phyloP scores from a whole-genome alignment of 1,140 invertebrate genomes.

The Leucophenga varia region DNA sequence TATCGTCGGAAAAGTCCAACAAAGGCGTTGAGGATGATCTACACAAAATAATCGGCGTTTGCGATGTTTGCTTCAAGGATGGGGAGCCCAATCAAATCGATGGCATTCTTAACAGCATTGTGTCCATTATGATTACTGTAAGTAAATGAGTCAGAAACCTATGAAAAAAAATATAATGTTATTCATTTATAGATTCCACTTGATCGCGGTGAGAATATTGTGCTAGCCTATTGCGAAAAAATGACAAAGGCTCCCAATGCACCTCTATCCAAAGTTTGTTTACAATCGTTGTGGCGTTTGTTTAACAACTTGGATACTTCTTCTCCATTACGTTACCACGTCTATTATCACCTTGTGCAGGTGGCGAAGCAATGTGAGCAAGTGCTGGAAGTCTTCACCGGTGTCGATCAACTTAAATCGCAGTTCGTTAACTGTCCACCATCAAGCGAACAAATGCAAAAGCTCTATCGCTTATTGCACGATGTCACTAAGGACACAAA shows the following conservation, averaged over 20 bases:
- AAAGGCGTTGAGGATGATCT: conserved; percentile 92
- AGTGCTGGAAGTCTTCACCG: conserved; percentile 77
- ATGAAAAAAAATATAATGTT: neutral
- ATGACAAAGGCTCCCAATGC: conserved; percentile 85
- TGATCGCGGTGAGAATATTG: conserved; percentile 86
- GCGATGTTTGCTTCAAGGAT: conserved; percentile 88
- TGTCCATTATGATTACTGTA: conserved; percentile 88
- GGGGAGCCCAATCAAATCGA: conserved; percentile 78
- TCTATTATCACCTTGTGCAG: conserved; percentile 88
- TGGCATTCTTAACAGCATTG: conserved; percentile 84
- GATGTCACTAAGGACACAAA: conserved; percentile 74
- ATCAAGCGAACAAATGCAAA: conserved; percentile 89
- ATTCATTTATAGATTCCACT: conserved; percentile 75
- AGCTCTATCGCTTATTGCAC: conserved; percentile 84
- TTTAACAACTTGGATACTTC: conserved; percentile 87
- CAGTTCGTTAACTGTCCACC: conserved; percentile 82
- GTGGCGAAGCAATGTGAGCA: conserved; percentile 85
- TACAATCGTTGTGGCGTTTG: conserved; percentile 86
- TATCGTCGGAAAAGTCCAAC: conserved; percentile 84
- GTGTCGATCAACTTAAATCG: conserved; percentile 78
- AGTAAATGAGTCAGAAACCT: conserved; percentile 44
- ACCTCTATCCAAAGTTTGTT: conserved; percentile 76
- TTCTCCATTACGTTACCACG: conserved; percentile 84
- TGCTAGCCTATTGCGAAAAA: conserved; percentile 90
- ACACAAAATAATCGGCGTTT: conserved; percentile 92